phyloP scores from a whole-genome alignment of 2,888 invertebrate genomes.

The Lasioglossum morio region DNA sequence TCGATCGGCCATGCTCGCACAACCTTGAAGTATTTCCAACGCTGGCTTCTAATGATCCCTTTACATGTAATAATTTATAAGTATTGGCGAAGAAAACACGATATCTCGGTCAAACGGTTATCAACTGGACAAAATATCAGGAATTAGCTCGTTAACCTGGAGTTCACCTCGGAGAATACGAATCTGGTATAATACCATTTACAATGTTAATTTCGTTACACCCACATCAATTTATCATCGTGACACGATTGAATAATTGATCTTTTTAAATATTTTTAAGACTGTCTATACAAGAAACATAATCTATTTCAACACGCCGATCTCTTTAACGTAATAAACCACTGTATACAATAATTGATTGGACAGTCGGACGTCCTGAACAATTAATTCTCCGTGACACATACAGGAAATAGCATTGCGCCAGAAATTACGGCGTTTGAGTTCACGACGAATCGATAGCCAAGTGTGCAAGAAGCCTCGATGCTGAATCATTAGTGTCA shows the following conservation, averaged over 20 bases:
- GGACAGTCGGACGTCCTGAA: slow-evolving; percentile 1
- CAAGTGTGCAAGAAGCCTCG: slow-evolving; percentile 11
- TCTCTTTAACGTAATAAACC: neutral
- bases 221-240: neutral
- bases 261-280: neutral
- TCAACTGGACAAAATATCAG: neutral
- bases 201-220: neutral
- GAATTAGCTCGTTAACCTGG: neutral
- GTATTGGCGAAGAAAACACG: neutral
- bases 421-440: slow-evolving; percentile 26
- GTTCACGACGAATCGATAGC: slow-evolving; percentile 40
- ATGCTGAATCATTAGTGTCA: neutral
- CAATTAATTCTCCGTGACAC: slow-evolving; percentile 32
- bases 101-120: slow-evolving; percentile 17
- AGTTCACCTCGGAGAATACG: neutral
- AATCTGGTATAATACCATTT: neutral
- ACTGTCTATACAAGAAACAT: neutral
- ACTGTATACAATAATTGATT: neutral
- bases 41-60: slow-evolving; percentile 25
- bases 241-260: neutral
- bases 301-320: neutral
- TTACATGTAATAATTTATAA: slow-evolving; percentile 46
- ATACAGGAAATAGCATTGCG: slow-evolving; percentile 33
- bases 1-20: slow-evolving; percentile 27
- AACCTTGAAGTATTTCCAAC: slow-evolving; percentile 2